Conservation (phyloP, 2,888 invertebrate species). For the Drosophila nigritarsus region DNA sequence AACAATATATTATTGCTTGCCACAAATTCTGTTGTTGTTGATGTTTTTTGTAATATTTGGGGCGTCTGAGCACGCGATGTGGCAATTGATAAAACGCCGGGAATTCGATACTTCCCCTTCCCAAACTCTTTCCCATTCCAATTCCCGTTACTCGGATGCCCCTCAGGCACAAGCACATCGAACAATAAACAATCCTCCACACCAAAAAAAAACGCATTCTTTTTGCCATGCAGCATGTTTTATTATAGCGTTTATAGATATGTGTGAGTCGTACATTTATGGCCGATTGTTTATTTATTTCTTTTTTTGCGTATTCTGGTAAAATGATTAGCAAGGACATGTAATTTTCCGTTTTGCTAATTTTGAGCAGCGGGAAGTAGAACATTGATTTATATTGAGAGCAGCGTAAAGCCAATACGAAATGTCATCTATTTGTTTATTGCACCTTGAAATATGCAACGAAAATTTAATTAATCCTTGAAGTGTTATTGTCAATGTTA, state of each 20-base stretch:
- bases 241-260: constrained; percentile 31
- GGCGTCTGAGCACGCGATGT: constrained; percentile 69
- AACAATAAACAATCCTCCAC: constrained; percentile 34
- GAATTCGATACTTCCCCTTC: constrained; percentile 67
- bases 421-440: constrained; percentile 30
- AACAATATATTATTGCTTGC: constrained; percentile 58
- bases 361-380: constrained; percentile 46
- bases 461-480: neutral
- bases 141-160: constrained; percentile 30
- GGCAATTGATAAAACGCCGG: constrained; percentile 80
- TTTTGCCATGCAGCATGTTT: constrained; percentile 51
- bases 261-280: constrained; percentile 8
- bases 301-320: constrained; percentile 22
- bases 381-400: constrained; percentile 68
- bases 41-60: constrained; percentile 52
- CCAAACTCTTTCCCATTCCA: neutral
- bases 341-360: constrained; percentile 68
- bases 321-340: constrained; percentile 73
- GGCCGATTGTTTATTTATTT: constrained; percentile 18
- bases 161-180: constrained; percentile 15
- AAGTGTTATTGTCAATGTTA: neutral
- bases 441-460: constrained; percentile 24
- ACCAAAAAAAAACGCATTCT: constrained; percentile 24
- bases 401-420: constrained; percentile 23
- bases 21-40: constrained; percentile 49